These are phyloP conservation scores for Dynastes maya DNA, from an alignment of 2,888 invertebrate genomes.

Conservation along the genomic window DNA sequence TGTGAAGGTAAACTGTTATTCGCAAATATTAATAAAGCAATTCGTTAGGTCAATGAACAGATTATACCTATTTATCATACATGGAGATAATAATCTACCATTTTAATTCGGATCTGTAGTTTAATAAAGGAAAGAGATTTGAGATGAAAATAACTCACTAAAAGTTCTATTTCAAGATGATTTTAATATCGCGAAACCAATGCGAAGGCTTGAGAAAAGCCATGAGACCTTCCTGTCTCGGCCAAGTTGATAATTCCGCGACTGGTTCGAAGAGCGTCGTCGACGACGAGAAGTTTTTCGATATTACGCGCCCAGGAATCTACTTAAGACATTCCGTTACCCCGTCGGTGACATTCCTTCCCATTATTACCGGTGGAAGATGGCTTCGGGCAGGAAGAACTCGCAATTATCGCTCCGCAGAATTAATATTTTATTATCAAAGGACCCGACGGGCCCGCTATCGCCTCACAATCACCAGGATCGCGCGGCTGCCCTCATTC, in stretches of 20 bases:
- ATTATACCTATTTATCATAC: too few species aligned
- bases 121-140: too few species aligned
- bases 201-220: background rate
- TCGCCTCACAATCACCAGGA: background rate
- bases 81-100: too few species aligned
- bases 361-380: conserved; percentile 44
- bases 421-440: conserved; percentile 50
- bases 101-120: too few species aligned
- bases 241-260: conserved; percentile 49
- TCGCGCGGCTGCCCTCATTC: background rate
- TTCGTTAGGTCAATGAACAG: too few species aligned
- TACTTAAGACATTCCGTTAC: conserved; percentile 49
- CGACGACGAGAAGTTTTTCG: conserved; percentile 44
- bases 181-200: background rate
- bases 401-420: conserved; percentile 45
- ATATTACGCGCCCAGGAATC: conserved; percentile 50
- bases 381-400: conserved; percentile 24
- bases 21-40: too few species aligned
- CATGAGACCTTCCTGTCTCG: conserved; percentile 54
- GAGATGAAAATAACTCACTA: too few species aligned
- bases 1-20: too few species aligned
- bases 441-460: conserved; percentile 3
- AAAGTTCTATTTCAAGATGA: background rate
- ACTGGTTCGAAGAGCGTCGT: background rate
- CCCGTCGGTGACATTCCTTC: conserved; percentile 46